A percentile compares a stretch with the other conserved stretches of the same genome.
Evolutionary conservation across 2,113 vertebrate genomes (phyloP).

Genomic region (Callopanchax toddi): DNA sequence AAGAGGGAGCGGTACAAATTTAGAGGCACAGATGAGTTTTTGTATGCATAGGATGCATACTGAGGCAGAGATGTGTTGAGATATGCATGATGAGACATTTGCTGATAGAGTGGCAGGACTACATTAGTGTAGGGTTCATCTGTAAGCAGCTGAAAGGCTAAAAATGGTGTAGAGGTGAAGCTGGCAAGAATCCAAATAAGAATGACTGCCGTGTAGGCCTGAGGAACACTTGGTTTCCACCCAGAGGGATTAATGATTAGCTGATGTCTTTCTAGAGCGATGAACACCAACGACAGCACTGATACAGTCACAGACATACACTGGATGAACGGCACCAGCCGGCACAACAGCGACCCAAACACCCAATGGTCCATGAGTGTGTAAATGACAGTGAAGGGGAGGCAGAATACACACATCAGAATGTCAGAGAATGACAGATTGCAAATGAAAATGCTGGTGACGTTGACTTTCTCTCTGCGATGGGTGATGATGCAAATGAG

Average conservation of each 20-base stretch:
- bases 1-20: conserved; percentile 48
- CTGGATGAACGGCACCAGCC: conserved; percentile 88
- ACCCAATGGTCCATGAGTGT: conserved; percentile 96
- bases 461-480: conserved; percentile 87
- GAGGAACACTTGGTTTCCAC: conserved; percentile 88
- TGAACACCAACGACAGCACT: conserved; percentile 90
- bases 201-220: conserved; percentile 85
- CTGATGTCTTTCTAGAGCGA: conserved; percentile 92
- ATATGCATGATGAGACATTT: conserved; percentile 25
- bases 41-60: conserved; percentile 14
- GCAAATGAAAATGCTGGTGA: conserved; percentile 90
- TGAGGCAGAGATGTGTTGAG: conserved; percentile 41
- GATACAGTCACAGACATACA: conserved; percentile 92
- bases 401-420: conserved; percentile 89
- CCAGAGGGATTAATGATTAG: conserved; percentile 92
- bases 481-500: conserved; percentile 87
- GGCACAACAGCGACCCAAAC: conserved; percentile 89
- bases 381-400: conserved; percentile 88
- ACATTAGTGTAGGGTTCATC: conserved; percentile 81
- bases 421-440: conserved; percentile 93
- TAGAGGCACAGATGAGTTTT: conserved; percentile 51
- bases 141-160: conserved; percentile 84
- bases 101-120: conserved; percentile 50
- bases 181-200: conserved; percentile 86
- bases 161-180: conserved; percentile 87